Conservation (phyloP, 2,888 invertebrate genomes). For the Drosophila infuscata region DNA sequence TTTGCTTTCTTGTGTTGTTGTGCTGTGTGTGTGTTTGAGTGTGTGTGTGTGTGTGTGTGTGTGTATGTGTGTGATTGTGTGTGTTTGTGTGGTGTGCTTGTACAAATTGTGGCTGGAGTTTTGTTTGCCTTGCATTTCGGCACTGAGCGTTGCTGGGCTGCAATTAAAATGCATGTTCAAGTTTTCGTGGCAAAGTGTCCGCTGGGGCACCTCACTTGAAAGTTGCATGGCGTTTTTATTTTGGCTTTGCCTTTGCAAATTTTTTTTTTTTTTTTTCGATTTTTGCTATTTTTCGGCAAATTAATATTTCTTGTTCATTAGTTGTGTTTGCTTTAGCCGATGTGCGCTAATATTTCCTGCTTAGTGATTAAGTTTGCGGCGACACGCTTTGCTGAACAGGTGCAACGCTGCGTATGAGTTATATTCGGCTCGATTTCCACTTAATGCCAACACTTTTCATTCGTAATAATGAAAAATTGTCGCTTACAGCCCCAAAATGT, state of each 20-base stretch:
- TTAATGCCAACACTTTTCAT: slow-evolving; percentile 73
- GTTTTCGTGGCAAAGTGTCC: slow-evolving; percentile 71
- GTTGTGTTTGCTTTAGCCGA: slow-evolving; percentile 69
- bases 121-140: slow-evolving; percentile 64
- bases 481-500: slow-evolving; percentile 28
- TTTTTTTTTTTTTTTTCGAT: slow-evolving; percentile 2
- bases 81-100: slow-evolving; percentile 32
- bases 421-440: slow-evolving; percentile 45
- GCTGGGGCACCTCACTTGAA: slow-evolving; percentile 52
- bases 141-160: slow-evolving; percentile 49
- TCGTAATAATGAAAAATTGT: slow-evolving; percentile 68
- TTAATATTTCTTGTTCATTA: slow-evolving; percentile 79
- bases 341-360: slow-evolving; percentile 72
- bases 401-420: slow-evolving; percentile 73
- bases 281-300: slow-evolving; percentile 60
- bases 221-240: slow-evolving; percentile 49
- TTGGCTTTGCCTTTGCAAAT: slow-evolving; percentile 4
- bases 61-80: background rate
- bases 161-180: slow-evolving; percentile 79
- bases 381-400: slow-evolving; percentile 45
- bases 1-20: slow-evolving; percentile 36
- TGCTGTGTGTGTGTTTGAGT: background rate
- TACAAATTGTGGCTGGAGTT: slow-evolving; percentile 71
- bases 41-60: background rate
- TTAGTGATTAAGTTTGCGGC: slow-evolving; percentile 67